Percentiles rank a stretch among this genome's conserved stretches.
These are phyloP conservation scores for Vicugna pacos DNA, from an alignment of 2,113 vertebrate genomes.

Conservation along the genomic window DNA sequence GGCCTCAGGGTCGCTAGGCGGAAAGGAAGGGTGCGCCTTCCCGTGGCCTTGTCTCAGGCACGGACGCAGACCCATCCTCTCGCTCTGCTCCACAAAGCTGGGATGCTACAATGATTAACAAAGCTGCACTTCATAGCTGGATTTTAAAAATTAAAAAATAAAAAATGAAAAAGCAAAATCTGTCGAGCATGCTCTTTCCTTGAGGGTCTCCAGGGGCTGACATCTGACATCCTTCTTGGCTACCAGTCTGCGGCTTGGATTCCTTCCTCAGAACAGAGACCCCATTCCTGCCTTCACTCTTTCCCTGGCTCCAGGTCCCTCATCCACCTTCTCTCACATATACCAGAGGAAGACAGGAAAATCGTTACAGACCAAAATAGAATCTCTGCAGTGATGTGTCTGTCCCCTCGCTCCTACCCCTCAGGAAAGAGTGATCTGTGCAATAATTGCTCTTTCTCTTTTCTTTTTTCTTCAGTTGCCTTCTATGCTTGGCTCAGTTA, in stretches of 20 bases:
- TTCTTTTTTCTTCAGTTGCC: background rate
- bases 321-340: background rate
- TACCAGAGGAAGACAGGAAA: background rate
- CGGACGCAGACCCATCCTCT: background rate
- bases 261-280: background rate
- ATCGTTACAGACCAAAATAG: background rate
- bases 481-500: background rate
- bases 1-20: accelerated
- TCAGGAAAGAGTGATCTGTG: background rate
- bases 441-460: background rate
- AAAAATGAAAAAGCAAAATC: no score
- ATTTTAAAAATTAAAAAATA: background rate
- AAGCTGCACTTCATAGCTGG: background rate
- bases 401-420: background rate
- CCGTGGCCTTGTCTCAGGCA: background rate
- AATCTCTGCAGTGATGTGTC: background rate
- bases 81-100: no score
- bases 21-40: background rate
- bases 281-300: background rate
- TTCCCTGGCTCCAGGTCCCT: no score
- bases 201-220: accelerated
- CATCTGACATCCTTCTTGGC: background rate
- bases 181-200: background rate
- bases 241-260: accelerated
- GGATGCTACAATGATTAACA: background rate